These are phyloP conservation scores for Motacilla tschutschensis DNA, from an alignment of 2,113 vertebrate species.

Conservation along the genomic window DNA sequence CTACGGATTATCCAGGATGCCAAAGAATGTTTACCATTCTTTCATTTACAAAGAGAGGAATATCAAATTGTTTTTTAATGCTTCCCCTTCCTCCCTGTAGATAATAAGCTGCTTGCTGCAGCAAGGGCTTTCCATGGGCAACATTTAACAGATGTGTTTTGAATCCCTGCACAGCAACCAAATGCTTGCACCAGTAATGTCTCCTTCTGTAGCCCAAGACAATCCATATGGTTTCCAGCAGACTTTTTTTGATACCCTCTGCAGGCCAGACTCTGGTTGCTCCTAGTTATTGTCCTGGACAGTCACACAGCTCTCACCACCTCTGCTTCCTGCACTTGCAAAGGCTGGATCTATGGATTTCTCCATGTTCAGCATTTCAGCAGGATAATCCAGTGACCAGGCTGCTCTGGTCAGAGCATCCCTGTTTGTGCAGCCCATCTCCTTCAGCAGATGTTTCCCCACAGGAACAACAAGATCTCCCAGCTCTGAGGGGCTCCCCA, in stretches of 20 bases:
- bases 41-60: not conserved
- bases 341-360: not conserved
- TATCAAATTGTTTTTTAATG: not conserved
- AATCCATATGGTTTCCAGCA: not conserved
- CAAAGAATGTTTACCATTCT: not conserved
- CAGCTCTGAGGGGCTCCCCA: fast-evolving
- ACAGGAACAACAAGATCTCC: fast-evolving
- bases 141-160: conserved; percentile 23
- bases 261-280: not conserved
- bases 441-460: not conserved
- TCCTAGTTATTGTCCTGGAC: not conserved
- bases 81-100: conserved; percentile 12
- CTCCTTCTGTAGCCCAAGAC: not conserved
- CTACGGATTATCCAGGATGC: not conserved
- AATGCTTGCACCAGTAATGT: not conserved
- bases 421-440: not conserved
- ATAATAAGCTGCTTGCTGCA: not conserved
- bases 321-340: not conserved
- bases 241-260: not conserved
- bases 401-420: not conserved
- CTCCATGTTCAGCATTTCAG: not conserved
- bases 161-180: not conserved
- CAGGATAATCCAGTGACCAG: not conserved
- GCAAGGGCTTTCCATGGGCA: not conserved
- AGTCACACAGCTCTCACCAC: not conserved